phyloP scores from a whole-genome alignment of 1,140 invertebrate species.

The Eulimnadia texana region DNA sequence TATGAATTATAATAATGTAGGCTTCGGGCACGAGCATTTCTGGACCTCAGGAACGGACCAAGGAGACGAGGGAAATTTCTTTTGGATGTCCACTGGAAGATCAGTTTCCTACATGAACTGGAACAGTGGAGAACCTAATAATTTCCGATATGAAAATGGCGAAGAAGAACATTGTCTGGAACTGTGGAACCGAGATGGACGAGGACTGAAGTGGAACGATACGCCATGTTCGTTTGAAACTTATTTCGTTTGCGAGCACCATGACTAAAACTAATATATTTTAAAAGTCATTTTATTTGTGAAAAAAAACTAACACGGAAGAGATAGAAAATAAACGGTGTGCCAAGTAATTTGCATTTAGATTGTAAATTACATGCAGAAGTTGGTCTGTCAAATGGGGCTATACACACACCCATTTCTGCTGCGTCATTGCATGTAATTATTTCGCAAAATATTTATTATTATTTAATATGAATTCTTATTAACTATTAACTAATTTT shows the following conservation, averaged over 20 bases:
- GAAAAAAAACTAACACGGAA: background rate
- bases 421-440: no score
- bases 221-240: conserved; percentile 83
- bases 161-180: conserved; percentile 83
- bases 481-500: no score
- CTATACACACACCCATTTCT: no score
- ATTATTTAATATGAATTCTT: no score
- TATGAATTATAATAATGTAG: no score
- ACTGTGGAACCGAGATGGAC: conserved; percentile 77
- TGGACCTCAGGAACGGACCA: conserved; percentile 86
- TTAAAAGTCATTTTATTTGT: background rate
- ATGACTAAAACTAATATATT: background rate
- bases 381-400: no score
- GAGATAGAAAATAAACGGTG: background rate
- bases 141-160: conserved; percentile 80
- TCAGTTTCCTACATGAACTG: conserved; percentile 80
- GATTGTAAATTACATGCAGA: no score
- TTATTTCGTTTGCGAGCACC: conserved; percentile 67
- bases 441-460: no score
- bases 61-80: conserved; percentile 74
- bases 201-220: conserved; percentile 83
- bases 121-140: conserved; percentile 81
- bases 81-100: conserved; percentile 79
- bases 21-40: conserved; percentile 75
- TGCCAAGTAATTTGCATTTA: no score